A percentile compares a stretch with the other conserved stretches of the same genome.
These are phyloP conservation scores for Theretra japonica DNA, from an alignment of 2,888 invertebrate species.

Conservation along the genomic window DNA sequence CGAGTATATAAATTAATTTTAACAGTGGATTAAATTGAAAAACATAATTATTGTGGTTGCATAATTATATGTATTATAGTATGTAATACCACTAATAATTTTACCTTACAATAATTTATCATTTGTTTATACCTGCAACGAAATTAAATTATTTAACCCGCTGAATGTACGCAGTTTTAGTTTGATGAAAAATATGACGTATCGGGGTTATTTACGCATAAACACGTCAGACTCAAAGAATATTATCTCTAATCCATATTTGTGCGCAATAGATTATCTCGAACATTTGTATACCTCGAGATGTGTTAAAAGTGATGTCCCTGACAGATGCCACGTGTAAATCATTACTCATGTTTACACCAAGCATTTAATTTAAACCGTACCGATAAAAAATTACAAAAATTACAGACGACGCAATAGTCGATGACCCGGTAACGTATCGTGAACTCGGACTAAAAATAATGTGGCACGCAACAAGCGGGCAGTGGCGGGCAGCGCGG, in stretches of 20 bases:
- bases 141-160: background rate
- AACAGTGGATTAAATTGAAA: no score
- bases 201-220: no score
- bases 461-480: slow-evolving; percentile 31
- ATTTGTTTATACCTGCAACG: background rate
- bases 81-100: no score
- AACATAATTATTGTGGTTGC: no score
- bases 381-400: slow-evolving; percentile 21
- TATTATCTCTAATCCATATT: no score
- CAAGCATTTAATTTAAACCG: background rate
- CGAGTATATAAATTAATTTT: no score
- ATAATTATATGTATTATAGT: no score
- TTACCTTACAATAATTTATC: no score
- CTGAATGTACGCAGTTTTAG: background rate
- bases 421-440: slow-evolving; percentile 45
- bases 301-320: background rate
- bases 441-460: slow-evolving; percentile 43
- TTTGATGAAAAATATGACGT: no score
- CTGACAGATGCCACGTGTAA: background rate
- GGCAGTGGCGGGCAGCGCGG: background rate
- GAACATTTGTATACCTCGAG: background rate
- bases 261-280: no score
- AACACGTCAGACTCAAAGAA: no score
- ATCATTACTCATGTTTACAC: background rate
- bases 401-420: slow-evolving; percentile 39